Evolutionary conservation across 2,113 vertebrate genomes (phyloP), one percentile per base, ranked within the genome.

Genomic region (Anas platyrhynchos): DNA sequence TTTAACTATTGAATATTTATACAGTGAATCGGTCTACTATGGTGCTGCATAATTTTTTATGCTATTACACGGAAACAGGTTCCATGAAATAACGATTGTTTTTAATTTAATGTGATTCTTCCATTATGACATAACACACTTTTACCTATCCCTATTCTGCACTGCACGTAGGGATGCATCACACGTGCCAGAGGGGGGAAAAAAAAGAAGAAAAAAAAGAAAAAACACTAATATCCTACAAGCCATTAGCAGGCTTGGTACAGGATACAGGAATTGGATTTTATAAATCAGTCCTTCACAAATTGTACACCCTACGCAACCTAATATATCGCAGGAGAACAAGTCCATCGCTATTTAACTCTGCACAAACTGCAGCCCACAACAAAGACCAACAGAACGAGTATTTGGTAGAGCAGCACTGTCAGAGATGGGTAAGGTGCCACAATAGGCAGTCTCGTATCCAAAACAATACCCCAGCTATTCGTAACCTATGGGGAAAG

Each of bases 321-420:
- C 43, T 32, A n/a, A 21, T 9, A 9, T 13, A 61, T 56, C 13
- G 32, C 13, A 75, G 46, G 78, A 54, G 34, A 55, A 72, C 0
- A 4, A 29, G 27, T 9, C 63, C n/a, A 58, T 55, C 17, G 14
- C 52, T n/a, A 38, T 32, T 71, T 32, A 80, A 66, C 21, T 44
- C 44, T 66, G 81, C 74, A 96, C 91, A 83, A 95, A 91, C 94
- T 15, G 43, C 63, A 89, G 86, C 50, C 63, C 91, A 91, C 88
- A 97, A 97, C 95, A 97, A 96, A 97, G 96, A 95, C 75, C 93
- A 71, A 34, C 6, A 77, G 77, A 93, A 68, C 2, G 66, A 83
- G 44, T 79, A 71, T 75, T 44, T 13, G 78, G 87, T 41, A 65
- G 59, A 80, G 23, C 43, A 41, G 69, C 68, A 66, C 14, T 63